Conservation (phyloP, 2,888 invertebrate genomes). For the Galerucella nymphaeae region DNA sequence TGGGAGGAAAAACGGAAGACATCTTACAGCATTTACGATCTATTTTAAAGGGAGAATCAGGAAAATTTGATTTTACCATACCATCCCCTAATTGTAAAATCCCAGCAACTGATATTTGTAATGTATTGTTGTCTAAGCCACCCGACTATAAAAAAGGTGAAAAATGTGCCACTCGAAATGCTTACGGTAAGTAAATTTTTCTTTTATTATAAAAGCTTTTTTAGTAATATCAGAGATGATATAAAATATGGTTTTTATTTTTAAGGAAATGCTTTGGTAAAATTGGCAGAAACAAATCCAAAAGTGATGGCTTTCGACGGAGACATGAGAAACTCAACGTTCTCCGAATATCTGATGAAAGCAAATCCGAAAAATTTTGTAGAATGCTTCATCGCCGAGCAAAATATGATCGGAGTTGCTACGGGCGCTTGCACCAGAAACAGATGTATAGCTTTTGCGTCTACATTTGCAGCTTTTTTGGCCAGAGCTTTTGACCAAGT, state of each 20-base stretch:
- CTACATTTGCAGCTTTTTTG: constrained; percentile 98
- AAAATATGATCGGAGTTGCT: constrained; percentile 95
- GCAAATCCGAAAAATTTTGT: constrained; percentile 80
- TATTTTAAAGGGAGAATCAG: constrained; percentile 74
- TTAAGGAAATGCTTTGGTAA: constrained; percentile 76
- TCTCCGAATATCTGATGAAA: constrained; percentile 88
- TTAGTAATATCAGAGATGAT: no score
- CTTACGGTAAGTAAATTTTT: constrained; percentile 83
- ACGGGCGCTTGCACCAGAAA: constrained; percentile 93
- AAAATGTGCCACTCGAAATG: constrained; percentile 86
- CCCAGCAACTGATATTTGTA: constrained; percentile 76
- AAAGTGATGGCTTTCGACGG: constrained; percentile 96
- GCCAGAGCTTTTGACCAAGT: constrained; percentile 96
- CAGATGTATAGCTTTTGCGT: constrained; percentile 91
- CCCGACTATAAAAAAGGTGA: constrained; percentile 86
- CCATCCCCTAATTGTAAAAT: constrained; percentile 75
- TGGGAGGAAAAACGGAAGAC: constrained; percentile 82
- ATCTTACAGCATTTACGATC: constrained; percentile 74
- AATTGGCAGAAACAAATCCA: constrained; percentile 77
- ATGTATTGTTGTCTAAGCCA: constrained; percentile 78
- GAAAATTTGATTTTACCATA: constrained; percentile 67
- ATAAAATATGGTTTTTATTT: constrained; percentile 5
- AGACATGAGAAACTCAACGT: constrained; percentile 99
- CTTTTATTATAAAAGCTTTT: neutral
- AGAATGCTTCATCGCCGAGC: constrained; percentile 99